A percentile compares a stretch with the other conserved stretches of the same genome.
phyloP scores from a whole-genome alignment of 2,113 vertebrate genomes.

The Neodon shergylaensis region DNA sequence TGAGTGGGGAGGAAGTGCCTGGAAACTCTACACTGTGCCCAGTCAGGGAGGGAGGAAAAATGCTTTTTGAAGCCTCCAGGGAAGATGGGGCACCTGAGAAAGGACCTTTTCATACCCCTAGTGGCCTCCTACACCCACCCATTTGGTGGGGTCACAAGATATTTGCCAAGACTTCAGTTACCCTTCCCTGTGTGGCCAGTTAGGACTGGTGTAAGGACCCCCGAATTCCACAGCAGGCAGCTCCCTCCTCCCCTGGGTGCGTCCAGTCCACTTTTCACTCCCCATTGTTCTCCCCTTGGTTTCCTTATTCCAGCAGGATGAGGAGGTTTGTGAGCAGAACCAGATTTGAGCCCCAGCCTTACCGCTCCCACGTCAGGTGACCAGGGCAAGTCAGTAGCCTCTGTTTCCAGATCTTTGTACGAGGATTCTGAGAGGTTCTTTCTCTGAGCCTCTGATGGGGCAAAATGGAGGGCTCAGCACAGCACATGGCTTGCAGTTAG shows the following conservation, averaged over 20 bases:
- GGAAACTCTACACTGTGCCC: background rate
- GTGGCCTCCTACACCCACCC: background rate
- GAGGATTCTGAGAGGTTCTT: background rate
- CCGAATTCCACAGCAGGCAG: rapidly evolving
- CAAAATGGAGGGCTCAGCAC: background rate
- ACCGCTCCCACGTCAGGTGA: background rate
- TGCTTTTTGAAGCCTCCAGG: background rate
- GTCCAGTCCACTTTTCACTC: rapidly evolving
- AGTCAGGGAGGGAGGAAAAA: background rate
- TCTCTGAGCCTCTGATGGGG: background rate
- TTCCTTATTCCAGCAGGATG: background rate
- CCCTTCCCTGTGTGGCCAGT: background rate
- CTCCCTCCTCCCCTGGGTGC: rapidly evolving
- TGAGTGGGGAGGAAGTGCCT: rapidly evolving
- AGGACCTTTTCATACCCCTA: background rate
- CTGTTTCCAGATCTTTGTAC: background rate
- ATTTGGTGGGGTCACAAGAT: background rate
- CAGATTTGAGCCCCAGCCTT: background rate
- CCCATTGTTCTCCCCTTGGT: background rate
- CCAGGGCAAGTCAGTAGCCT: background rate
- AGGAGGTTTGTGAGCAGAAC: background rate
- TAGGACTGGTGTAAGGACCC: rapidly evolving
- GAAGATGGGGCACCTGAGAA: too few species aligned
- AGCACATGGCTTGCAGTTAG: background rate
- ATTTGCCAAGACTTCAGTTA: background rate